These are phyloP conservation scores for Brachynemurus nebulosus DNA, from an alignment of 2,888 invertebrate genomes.

Conservation along the genomic window DNA sequence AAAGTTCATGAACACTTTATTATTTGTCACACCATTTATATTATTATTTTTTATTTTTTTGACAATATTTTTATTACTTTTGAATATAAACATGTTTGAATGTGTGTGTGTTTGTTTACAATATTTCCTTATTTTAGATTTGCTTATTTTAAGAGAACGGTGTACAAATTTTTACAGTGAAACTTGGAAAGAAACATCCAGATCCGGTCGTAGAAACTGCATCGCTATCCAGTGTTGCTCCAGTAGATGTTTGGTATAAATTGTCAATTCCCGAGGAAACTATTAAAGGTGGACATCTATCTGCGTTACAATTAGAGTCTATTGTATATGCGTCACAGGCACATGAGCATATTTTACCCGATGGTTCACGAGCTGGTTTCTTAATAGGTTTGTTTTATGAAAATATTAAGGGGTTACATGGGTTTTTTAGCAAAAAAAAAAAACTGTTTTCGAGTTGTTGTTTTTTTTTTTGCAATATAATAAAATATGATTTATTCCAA, in stretches of 20 bases:
- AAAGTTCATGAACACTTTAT: too few relatives aligned
- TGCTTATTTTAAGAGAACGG: too few relatives aligned
- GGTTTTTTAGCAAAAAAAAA: too few relatives aligned
- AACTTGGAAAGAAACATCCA: conserved; percentile 90
- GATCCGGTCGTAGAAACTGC: conserved; percentile 99
- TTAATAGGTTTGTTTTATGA: conserved; percentile 85
- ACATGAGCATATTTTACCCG: conserved; percentile 80
- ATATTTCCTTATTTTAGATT: too few relatives aligned
- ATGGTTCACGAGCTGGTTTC: conserved; percentile 86
- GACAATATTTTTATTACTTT: too few relatives aligned
- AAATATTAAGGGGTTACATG: too few relatives aligned
- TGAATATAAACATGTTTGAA: background rate
- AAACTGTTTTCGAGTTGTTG: too few relatives aligned
- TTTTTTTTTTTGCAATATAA: too few relatives aligned
- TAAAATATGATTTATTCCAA: too few relatives aligned
- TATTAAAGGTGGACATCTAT: conserved; percentile 72
- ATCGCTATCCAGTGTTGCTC: conserved; percentile 89
- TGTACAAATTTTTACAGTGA: conserved; percentile 59
- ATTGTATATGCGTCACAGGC: conserved; percentile 96
- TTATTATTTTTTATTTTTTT: too few relatives aligned
- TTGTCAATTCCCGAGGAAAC: conserved; percentile 71
- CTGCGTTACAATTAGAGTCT: conserved; percentile 93
- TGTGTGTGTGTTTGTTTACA: background rate
- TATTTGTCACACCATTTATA: too few relatives aligned
- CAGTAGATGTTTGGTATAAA: conserved; percentile 83